phyloP scores from a whole-genome alignment of 2,797 vertebrate genomes.

The Botia kubotai region DNA sequence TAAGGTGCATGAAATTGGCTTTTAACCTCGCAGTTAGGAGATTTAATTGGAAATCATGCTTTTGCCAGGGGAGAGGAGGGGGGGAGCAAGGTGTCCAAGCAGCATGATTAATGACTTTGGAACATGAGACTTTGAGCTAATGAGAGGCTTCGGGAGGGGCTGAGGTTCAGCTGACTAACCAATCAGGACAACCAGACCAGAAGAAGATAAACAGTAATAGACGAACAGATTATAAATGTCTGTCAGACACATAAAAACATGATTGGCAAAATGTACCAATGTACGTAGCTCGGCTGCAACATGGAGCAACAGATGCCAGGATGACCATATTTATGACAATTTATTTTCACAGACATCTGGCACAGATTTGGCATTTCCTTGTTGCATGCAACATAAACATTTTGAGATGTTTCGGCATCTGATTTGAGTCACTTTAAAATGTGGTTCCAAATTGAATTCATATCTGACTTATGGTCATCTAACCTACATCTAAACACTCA shows the following conservation, averaged over 20 bases:
- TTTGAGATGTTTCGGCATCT: too few species aligned
- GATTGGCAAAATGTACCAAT: not conserved
- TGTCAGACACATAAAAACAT: not conserved
- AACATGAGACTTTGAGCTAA: conserved; percentile 64
- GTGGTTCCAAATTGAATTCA: too few species aligned
- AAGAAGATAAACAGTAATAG: conserved; percentile 65
- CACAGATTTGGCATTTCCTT: not conserved
- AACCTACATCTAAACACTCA: too few species aligned
- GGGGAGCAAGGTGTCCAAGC: conserved; percentile 67
- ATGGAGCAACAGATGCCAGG: conserved; percentile 18
- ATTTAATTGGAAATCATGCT: conserved; percentile 84
- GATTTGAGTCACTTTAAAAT: too few species aligned
- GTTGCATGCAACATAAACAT: too few species aligned
- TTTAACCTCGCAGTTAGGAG: conserved; percentile 82
- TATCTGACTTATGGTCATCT: too few species aligned
- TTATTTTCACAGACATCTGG: not conserved
- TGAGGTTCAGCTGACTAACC: conserved; percentile 41
- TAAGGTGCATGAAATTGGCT: conserved; percentile 84
- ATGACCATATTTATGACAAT: not conserved
- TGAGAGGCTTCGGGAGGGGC: conserved; percentile 23
- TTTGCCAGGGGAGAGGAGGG: conserved; percentile 63
- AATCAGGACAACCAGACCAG: conserved; percentile 49
- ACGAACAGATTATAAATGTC: conserved; percentile 23
- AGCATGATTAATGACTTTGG: conserved; percentile 79
- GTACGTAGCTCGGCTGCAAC: not conserved